Percentiles rank a stretch among this genome's conserved stretches.
These are phyloP conservation scores for Sebastes cheni DNA, from an alignment of 2,797 vertebrate genomes.

Conservation along the genomic window DNA sequence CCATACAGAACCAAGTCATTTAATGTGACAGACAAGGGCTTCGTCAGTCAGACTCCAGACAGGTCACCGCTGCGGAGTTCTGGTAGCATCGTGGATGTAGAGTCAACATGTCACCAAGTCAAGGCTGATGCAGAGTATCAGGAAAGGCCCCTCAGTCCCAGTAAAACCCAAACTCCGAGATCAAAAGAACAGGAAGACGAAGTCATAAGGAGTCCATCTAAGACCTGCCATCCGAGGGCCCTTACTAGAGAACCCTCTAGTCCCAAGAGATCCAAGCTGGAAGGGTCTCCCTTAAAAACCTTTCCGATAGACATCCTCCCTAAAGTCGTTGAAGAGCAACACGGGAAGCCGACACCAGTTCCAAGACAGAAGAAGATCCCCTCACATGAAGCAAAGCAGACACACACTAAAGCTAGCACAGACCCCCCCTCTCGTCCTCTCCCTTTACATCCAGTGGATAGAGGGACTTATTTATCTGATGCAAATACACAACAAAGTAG, in stretches of 20 bases:
- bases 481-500: not conserved
- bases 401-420: constrained; percentile 7
- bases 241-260: constrained; percentile 64
- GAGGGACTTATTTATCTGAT: not conserved
- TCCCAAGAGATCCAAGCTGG: constrained; percentile 48
- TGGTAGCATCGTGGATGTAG: constrained; percentile 68
- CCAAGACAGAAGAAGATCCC: constrained; percentile 53
- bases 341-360: constrained; percentile 46
- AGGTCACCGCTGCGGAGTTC: constrained; percentile 73
- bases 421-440: constrained; percentile 20
- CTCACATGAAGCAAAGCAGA: constrained; percentile 51
- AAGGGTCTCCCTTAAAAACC: constrained; percentile 68
- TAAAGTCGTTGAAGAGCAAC: constrained; percentile 48
- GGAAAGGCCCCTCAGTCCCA: constrained; percentile 25
- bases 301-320: constrained; percentile 64
- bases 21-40: constrained; percentile 72
- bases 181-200: constrained; percentile 53
- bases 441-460: constrained; percentile 1
- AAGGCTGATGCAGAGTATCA: not conserved
- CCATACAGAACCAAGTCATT: constrained; percentile 60
- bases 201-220: constrained; percentile 64
- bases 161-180: constrained; percentile 30
- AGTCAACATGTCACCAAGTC: constrained; percentile 38
- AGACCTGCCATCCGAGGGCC: constrained; percentile 69
- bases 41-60: constrained; percentile 58